Percentiles rank a stretch among this genome's conserved stretches.
These are phyloP conservation scores for Disparrhopalites patrizii DNA, from an alignment of 2,888 invertebrate species.

Conservation along the genomic window DNA sequence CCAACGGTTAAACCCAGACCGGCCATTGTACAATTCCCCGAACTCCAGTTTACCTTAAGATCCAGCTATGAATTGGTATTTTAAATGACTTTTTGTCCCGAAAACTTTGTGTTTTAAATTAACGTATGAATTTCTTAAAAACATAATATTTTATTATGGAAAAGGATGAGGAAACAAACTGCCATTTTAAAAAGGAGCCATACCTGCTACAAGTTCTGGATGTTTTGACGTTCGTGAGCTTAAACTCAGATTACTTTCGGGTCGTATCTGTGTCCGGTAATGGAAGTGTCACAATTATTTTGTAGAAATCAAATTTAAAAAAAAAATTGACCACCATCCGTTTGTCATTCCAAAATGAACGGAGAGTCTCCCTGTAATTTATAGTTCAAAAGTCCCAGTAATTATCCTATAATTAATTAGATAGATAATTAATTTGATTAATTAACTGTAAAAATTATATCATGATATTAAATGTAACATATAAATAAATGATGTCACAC, in stretches of 20 bases:
- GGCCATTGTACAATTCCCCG: neutral
- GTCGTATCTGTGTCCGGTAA: conserved; percentile 4
- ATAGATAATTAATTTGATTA: neutral
- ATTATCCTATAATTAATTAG: neutral
- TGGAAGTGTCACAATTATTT: too few species aligned
- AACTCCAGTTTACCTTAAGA: conserved; percentile 8
- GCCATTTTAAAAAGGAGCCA: conserved; percentile 7
- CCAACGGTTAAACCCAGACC: neutral
- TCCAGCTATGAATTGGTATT: conserved; percentile 14
- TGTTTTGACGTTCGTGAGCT: conserved; percentile 2
- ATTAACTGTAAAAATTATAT: neutral
- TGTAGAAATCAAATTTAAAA: too few species aligned
- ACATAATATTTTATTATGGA: neutral
- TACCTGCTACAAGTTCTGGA: conserved; percentile 12
- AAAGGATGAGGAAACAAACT: neutral
- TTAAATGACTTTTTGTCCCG: neutral
- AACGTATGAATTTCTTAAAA: neutral
- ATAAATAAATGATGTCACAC: neutral
- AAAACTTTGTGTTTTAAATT: neutral
- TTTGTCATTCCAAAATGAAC: too few species aligned
- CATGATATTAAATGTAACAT: neutral
- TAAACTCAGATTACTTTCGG: conserved; percentile 7
- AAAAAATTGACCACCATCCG: too few species aligned
- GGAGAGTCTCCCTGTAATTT: too few species aligned
- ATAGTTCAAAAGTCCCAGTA: too few species aligned